Evolutionary conservation across 2,888 invertebrate genomes (phyloP), one percentile per base, ranked within the genome.

Genomic region (Coelopa pilipes): DNA sequence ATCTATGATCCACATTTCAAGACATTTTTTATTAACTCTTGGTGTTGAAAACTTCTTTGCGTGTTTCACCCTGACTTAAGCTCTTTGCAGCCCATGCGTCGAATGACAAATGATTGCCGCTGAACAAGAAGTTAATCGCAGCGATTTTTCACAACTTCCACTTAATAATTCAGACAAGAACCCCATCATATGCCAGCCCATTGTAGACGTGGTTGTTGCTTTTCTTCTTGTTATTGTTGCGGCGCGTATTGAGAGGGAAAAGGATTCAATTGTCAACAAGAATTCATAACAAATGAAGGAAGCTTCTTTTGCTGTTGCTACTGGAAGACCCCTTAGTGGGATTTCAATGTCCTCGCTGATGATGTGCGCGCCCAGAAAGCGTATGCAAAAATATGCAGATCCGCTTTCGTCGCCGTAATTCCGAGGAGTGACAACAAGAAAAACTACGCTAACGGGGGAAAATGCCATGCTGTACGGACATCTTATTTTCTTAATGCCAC

Each of bases 361-460:
- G 80, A 82, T 80, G 82, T 79, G 80, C 81, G 79, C 63, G 72
- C 9, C 55, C n/a, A 47, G 79, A 81, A 84, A 82, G 81, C 79
- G 79, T 82, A 85, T 85, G 85, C 85, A 83, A 85, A 85, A 84
- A 76, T 85, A 85, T 85, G 85, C 85, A 85, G 84, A 85, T 85
- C 82, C 81, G 84, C 85, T 85, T 85, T 84, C 80, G 82, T 82
- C 81, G 83, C 82, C 81, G 83, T 83, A 84, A 67, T 66, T 67
- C 21, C 45, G 24, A 66, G 45, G 24, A 13, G 13, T n/a, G 34
- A 24, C n/a, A 19, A 53, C 50, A 71, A 24, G 24, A 63, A 57
- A 60, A 60, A 19, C 45, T 49, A 70, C 49, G 45, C 11, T 7
- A 34, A 34, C 34, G 34, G 34, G 34, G 34, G 34, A 34, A 34